Percentiles rank a stretch among this genome's conserved stretches.
Evolutionary conservation across 2,113 vertebrate genomes (phyloP).

Genomic region (Perognathus longimembris): DNA sequence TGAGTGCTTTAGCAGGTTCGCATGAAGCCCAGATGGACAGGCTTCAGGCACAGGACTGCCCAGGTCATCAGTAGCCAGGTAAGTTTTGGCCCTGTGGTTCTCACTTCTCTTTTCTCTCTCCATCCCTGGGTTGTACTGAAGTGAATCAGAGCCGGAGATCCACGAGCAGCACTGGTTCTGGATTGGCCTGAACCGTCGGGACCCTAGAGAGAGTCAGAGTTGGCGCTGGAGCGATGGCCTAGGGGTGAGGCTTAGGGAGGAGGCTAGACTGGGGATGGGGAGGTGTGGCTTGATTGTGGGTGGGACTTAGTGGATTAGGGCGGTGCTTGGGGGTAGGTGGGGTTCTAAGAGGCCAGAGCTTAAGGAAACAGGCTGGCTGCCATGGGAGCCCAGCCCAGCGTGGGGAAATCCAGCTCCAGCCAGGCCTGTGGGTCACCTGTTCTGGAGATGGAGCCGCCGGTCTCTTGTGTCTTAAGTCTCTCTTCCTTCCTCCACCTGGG

Average conservation of each 20-base stretch:
- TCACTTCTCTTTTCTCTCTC: not conserved
- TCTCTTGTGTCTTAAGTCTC: not conserved
- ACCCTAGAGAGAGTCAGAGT: constrained; percentile 90
- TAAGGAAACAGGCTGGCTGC: no score
- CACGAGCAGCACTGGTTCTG: constrained; percentile 98
- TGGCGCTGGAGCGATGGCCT: constrained; percentile 97
- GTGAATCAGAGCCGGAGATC: constrained; percentile 91
- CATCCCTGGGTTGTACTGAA: constrained; percentile 16
- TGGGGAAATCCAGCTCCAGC: not conserved
- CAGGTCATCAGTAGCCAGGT: not conserved
- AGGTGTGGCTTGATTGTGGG: not conserved
- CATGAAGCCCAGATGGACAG: not conserved
- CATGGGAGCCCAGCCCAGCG: not conserved
- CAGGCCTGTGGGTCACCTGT: not conserved
- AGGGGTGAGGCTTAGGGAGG: constrained; percentile 87
- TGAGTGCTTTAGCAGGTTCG: not conserved
- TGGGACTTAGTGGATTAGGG: not conserved
- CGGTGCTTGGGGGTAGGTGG: not conserved
- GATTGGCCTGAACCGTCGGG: constrained; percentile 96
- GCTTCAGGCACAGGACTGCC: not conserved
- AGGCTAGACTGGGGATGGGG: not conserved
- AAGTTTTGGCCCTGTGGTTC: not conserved
- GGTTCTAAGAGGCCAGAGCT: not conserved
- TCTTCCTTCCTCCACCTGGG: not conserved
- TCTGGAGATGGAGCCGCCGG: not conserved